Evolutionary conservation across 2,113 vertebrate species (phyloP), one percentile per base, ranked within the genome.

Genomic region (pig (Sus scrofa)): DNA sequence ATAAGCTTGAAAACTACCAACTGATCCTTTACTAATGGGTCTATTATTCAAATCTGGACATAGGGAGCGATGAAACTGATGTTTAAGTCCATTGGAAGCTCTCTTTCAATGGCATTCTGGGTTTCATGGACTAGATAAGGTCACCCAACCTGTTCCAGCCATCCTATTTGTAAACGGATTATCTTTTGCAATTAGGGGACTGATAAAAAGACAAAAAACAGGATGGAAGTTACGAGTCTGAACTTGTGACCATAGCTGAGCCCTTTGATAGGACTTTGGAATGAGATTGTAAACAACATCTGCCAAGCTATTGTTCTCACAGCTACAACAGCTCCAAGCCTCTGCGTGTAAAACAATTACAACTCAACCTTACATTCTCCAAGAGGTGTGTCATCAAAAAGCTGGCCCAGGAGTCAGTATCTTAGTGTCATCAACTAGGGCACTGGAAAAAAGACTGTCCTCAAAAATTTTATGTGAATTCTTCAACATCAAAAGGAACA

Each of bases 21-120:
- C 12, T 22, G 11, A 58, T 73, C 85, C 32, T 32, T 3, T 16
- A 12, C 0, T 0, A 37, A 14, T 16, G 0, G 3, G 77, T 79
- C 32, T 79, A 13, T 6, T 79, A 34, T 8, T 65, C 27, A 50
- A 58, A 44, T 44, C 44, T 44, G 44, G 44, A 44, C 8, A 44
- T 44, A 75, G 15, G 39, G 70, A 87, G 20, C 39, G n/a, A 58
- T 58, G 67, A 58, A 71, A 39, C 34, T 58, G 52, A 58, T 34
- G 58, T 86, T 73, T 13, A 58, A 22, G 67, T 1, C 18, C 27
- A 27, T 58, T 86, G 68, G 67, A 86, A 22, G 34, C 52, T 86
- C 52, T 20, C 34, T 73, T 58, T 18, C 65, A 27, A 39, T 8
- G 11, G 67, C 67, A 39, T 73, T 58, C 52, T 58, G 67, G 52